Evolutionary conservation across 2,888 invertebrate species (phyloP), one percentile per base, ranked within the genome.

Genomic region (Caenorhabditis virilis): DNA sequence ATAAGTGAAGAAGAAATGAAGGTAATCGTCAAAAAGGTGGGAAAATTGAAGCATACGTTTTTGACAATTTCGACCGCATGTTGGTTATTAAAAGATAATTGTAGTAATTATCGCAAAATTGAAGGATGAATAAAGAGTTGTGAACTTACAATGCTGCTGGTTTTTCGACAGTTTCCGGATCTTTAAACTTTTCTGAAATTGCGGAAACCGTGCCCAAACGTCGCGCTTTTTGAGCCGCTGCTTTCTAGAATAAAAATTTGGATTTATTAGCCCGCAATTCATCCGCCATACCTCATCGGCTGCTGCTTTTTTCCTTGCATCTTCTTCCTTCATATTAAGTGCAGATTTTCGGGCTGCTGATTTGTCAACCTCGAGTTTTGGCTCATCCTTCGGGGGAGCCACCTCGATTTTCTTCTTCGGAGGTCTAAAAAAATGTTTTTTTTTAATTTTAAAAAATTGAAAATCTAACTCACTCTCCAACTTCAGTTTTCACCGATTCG

Each of bases 291-390:
- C 71, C 67, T 75, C 77, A 46, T 74, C 70, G 3, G 53, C 64
- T 41, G 72, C 70, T n/a, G 69, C 77, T 53, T 76, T 74, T 52
- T 59, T 72, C 59, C 71, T 70, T 22, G 76, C 75, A 35, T 82
- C 81, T 42, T 77, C 78, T 7, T 67, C 77, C 18, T 63, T 76
- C 81, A 81, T 81, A 50, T 81, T 81, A 18, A 78, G 48, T 3
- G 71, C 66, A 5, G 80, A 78, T 56, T 80, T 80, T 18, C 80
- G 60, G 22, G 72, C 54, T 2, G 74, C 65, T 2, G 76, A 73
- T 52, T 81, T 82, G 69, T 81, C 81, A 55, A 78, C 75, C 39
- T 45, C 30, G n/a, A 41, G 26, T 57, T 57, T 35, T 57, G 22
- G 26, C 16, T 46, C 23, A n/a, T n/a, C n/a, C n/a, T n/a, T n/a